Percentiles rank a stretch among this genome's conserved stretches.
Evolutionary conservation across 1,140 invertebrate genomes (phyloP).

Genomic region (Phortica variegata): DNA sequence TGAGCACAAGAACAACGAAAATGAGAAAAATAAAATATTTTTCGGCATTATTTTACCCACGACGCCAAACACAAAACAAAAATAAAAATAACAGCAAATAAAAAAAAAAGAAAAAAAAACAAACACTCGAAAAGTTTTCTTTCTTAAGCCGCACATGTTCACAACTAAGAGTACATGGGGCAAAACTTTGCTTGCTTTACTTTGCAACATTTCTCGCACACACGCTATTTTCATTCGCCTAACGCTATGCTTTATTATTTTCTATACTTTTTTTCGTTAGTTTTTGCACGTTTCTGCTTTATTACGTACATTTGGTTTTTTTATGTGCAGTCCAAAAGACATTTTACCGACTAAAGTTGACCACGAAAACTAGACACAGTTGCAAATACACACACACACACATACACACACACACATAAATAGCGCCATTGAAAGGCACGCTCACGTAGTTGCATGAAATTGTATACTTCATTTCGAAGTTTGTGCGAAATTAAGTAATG

Average conservation of each 20-base stretch:
- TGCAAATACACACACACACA: constrained; percentile 8
- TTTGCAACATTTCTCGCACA: too few relatives aligned
- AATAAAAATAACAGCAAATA: too few relatives aligned
- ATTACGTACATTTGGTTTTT: constrained; percentile 36
- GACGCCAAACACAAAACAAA: too few relatives aligned
- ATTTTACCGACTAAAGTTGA: constrained; percentile 16
- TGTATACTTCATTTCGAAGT: too few relatives aligned
- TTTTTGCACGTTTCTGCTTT: constrained; percentile 54
- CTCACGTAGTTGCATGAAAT: too few relatives aligned
- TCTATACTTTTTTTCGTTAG: constrained; percentile 47
- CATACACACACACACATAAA: too few relatives aligned
- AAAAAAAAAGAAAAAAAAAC: too few relatives aligned
- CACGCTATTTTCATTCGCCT: constrained; percentile 3
- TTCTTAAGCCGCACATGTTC: background rate
- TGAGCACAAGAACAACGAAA: too few relatives aligned
- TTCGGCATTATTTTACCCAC: too few relatives aligned
- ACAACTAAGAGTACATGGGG: constrained; percentile 51
- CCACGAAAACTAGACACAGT: constrained; percentile 21
- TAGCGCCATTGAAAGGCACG: too few relatives aligned
- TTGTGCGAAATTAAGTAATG: constrained; percentile 37
- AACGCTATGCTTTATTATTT: constrained; percentile 45
- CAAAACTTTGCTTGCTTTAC: constrained; percentile 27
- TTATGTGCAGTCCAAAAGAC: constrained; percentile 34
- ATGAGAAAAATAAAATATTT: too few relatives aligned
- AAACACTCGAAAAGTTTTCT: too few relatives aligned